Evolutionary conservation across 2,888 invertebrate genomes (phyloP), one percentile per base, ranked within the genome.

Genomic region (Hermaeophaga mercurialis): DNA sequence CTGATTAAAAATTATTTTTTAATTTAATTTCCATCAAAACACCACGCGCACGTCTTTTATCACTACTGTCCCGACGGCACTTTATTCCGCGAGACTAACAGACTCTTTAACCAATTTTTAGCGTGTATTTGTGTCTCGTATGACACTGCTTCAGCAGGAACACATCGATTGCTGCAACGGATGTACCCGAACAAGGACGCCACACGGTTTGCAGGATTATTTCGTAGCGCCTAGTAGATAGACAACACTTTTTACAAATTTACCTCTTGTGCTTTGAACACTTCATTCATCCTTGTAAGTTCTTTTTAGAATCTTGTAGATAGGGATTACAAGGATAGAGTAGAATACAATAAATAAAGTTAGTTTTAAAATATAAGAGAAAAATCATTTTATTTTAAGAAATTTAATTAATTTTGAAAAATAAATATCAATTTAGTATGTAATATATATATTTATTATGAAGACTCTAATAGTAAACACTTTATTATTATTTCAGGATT

Each of bases 81-180:
- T 28, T 11, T 33, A 8, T 39, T 17, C 33, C 38, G 38, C 48
- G 48, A 39, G 48, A 38, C 38, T 24, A 26, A 17, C 12, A 38
- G 15, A 39, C 45, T 45, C 11, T 38, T 19, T 48, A 47, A 47
- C 34, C 14, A 48, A 48, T 15, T 26, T 48, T 48, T 48, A 18
- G 38, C 18, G 48, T 48, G 36, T 38, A 39, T 26, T 39, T 28
- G 7, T 3, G 38, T 44, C 34, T 52, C 44, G 18, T 26, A 7
- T 31, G 43, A 33, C 43, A 43, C 19, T 52, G 26, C 39, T 50
- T 28, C 49, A 38, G 52, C 46, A 57, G 46, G 56, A 53, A 53
- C 41, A 11, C 24, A 57, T 57, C 56, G 56, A 57, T 57, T 52
- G 22, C 34, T 44, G 31, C 47, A 19, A 34, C 56, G 56, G 38